Percentiles rank a stretch among this genome's conserved stretches.
Evolutionary conservation across 2,888 invertebrate genomes (phyloP).

Genomic region (Eurois occulta): DNA sequence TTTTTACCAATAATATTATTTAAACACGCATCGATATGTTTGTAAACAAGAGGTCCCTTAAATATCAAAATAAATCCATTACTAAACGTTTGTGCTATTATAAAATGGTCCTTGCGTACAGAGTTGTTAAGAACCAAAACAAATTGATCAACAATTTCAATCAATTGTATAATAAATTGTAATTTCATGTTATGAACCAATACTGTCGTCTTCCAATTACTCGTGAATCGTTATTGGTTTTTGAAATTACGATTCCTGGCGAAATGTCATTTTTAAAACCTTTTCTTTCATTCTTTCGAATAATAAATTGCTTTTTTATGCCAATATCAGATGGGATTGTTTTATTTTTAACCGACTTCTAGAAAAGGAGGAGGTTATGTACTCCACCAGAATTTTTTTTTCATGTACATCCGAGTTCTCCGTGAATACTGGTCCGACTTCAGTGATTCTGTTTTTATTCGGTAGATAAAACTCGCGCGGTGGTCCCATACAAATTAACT

Average conservation of each 20-base stretch:
- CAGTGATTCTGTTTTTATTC: too few relatives aligned
- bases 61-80: conserved; percentile 34
- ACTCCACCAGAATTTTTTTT: too few relatives aligned
- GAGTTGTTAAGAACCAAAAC: neutral
- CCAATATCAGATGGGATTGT: neutral
- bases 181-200: conserved; percentile 6
- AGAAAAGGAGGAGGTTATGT: too few relatives aligned
- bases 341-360: neutral
- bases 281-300: neutral
- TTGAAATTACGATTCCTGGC: conserved; percentile 5
- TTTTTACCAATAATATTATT: conserved; percentile 4
- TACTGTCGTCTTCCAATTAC: conserved; percentile 26
- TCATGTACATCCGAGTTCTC: too few relatives aligned
- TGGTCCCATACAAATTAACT: too few relatives aligned
- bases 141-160: conserved; percentile 6
- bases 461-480: too few relatives aligned
- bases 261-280: conserved; percentile 16
- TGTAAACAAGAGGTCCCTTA: conserved; percentile 25
- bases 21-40: conserved; percentile 6
- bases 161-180: conserved; percentile 20
- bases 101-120: conserved; percentile 6
- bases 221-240: conserved; percentile 27
- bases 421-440: too few relatives aligned
- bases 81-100: neutral
- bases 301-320: neutral